A percentile compares a stretch with the other conserved stretches of the same genome.
Evolutionary conservation across 2,888 invertebrate species (phyloP).

Genomic region (Cristatella mucedo): DNA sequence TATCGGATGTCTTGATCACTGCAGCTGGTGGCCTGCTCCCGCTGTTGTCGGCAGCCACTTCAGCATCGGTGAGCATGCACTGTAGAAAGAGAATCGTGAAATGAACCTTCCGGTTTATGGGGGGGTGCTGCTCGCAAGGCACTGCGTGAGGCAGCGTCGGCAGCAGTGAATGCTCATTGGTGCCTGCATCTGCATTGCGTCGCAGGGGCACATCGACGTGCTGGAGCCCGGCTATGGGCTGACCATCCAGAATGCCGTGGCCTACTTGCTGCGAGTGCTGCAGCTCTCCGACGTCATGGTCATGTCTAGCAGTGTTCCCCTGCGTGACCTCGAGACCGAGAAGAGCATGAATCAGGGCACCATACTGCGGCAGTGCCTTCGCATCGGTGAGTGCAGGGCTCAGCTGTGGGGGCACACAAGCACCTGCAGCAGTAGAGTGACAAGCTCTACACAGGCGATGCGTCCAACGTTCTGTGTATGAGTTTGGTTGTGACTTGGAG

Average conservation of each 20-base stretch:
- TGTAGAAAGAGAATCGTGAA: not conserved
- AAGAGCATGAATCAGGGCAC: slow-evolving; percentile 99
- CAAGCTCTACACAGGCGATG: too few species aligned
- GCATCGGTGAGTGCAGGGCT: slow-evolving; percentile 45
- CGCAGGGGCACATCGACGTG: slow-evolving; percentile 94
- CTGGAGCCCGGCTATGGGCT: slow-evolving; percentile 96
- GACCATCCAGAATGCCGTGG: slow-evolving; percentile 92
- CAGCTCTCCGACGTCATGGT: slow-evolving; percentile 97
- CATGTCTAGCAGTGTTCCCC: slow-evolving; percentile 91
- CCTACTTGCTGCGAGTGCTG: slow-evolving; percentile 90
- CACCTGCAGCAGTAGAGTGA: too few species aligned
- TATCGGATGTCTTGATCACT: slow-evolving; percentile 95
- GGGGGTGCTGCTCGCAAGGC: too few species aligned
- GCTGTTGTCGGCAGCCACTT: slow-evolving; percentile 88
- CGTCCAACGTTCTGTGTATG: too few species aligned
- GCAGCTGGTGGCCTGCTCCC: slow-evolving; percentile 94
- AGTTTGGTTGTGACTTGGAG: too few species aligned
- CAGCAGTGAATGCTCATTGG: too few species aligned
- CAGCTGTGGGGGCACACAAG: too few species aligned
- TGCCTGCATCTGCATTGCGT: too few species aligned
- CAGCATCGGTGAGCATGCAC: slow-evolving; percentile 68
- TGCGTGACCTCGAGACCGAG: slow-evolving; percentile 92
- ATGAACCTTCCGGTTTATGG: not conserved
- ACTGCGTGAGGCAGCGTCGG: too few species aligned
- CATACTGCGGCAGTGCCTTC: slow-evolving; percentile 82